phyloP scores from a whole-genome alignment of 2,888 invertebrate genomes.

The Apamea crenata region DNA sequence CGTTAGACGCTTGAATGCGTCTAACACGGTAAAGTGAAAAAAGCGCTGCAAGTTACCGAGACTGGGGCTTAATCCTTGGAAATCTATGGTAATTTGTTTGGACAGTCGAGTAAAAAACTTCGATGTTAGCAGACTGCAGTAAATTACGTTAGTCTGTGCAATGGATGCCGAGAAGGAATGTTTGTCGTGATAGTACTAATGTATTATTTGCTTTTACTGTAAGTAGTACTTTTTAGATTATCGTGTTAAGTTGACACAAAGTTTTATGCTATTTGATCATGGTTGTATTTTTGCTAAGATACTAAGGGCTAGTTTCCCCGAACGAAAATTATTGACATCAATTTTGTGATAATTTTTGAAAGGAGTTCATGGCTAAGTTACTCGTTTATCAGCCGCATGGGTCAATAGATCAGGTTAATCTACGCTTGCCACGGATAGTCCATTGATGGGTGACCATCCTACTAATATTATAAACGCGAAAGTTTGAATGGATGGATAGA shows the following conservation, averaged over 20 bases:
- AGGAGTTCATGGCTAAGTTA: no score
- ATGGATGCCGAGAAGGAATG: slow-evolving; percentile 1
- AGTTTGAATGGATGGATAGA: no score
- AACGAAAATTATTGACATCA: neutral
- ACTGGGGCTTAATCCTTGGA: slow-evolving; percentile 37
- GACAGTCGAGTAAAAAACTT: slow-evolving; percentile 35
- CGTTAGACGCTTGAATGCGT: no score
- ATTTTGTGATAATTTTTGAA: neutral
- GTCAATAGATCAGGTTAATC: no score
- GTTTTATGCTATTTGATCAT: neutral
- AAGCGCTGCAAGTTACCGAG: slow-evolving; percentile 32
- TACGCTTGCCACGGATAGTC: no score
- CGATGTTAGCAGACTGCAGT: slow-evolving; percentile 7
- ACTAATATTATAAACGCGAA: no score
- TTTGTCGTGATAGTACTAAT: slow-evolving; percentile 11
- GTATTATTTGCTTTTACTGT: neutral
- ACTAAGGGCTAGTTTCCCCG: neutral
- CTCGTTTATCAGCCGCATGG: no score
- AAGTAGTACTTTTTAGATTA: neutral
- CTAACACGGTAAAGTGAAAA: slow-evolving; percentile 39
- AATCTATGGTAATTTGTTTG: slow-evolving; percentile 58
- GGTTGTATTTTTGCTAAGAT: neutral
- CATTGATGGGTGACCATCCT: no score
- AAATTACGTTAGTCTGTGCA: slow-evolving; percentile 26
- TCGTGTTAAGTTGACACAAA: neutral